Conservation (phyloP, 2,797 vertebrate species). For the Anisognathus igniventris region DNA sequence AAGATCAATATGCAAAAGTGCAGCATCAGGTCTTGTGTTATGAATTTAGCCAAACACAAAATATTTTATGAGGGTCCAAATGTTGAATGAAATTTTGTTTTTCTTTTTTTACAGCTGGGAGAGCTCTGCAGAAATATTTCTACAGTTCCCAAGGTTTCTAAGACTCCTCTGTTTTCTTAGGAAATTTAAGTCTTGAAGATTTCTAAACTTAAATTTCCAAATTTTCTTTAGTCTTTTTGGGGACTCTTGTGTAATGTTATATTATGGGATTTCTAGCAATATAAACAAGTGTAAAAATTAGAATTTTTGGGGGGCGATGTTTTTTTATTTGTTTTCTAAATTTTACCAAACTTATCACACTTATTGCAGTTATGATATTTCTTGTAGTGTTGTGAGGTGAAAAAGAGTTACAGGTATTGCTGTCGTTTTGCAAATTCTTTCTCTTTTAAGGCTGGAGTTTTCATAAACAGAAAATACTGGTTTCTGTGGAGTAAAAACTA, state of each 20-base stretch:
- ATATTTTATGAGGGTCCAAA: background rate
- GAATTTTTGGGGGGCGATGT: accelerated
- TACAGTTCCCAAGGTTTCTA: background rate
- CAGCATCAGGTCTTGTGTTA: background rate
- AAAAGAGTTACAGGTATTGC: background rate
- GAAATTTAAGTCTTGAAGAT: background rate
- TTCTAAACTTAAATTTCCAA: background rate
- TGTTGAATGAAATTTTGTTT: background rate
- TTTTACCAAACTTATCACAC: background rate
- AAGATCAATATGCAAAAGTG: background rate
- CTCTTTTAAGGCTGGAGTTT: background rate
- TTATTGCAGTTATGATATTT: background rate
- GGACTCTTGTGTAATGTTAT: background rate
- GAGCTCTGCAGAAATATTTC: background rate
- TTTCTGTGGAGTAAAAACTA: background rate
- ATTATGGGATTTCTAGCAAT: background rate
- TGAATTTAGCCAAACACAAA: background rate
- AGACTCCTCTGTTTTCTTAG: background rate
- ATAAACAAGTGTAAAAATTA: background rate
- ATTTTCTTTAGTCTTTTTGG: background rate
- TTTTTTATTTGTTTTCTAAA: background rate
- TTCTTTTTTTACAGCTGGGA: background rate
- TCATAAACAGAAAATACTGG: background rate
- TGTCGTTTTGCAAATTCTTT: background rate
- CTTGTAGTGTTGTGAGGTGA: background rate